Base-by-base conservation (phyloP, 2,113 vertebrate species). In the Chamaetylas fuelleborni region DNA sequence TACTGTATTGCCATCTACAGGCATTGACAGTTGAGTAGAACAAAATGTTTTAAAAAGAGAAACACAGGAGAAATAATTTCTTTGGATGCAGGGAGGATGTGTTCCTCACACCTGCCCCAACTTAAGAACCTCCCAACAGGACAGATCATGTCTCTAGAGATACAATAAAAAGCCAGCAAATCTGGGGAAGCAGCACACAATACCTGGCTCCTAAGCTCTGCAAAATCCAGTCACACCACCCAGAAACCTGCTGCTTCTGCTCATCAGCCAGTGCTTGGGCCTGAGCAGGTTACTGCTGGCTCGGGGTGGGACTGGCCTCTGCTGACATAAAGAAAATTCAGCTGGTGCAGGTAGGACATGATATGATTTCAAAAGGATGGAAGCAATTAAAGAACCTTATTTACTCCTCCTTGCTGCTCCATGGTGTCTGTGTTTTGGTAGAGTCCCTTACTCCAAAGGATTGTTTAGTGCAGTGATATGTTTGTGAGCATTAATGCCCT, bases 381-480 rank as follows among this genome's bases (percentile, higher is more conserved):
- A 86, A 81, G 26, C 5, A 40, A 67, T 67, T 66, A 40, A 70
- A 70, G 50, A 73, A 47, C 42, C 9, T 60, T 40, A 12, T 8
- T 34, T 60, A 1, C 8, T 62, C 12, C n/a, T 81, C 53, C 56
- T 73, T 57, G n/a, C 43, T 57, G 11, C 34, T 42, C 17, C 12
- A 7, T 22, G 17, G 14, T 61, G 62, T 40, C 26, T 72, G 31
- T 34, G 23, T 69, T 36, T 70, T 22, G 31, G 31, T 6, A 8
- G 70, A 53, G 45, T 34, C 25, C 16, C 71, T 71, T 57, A 6
- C 31, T 80, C 48, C 42, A 14, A 18, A 67, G 66, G 6, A 10
- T 7, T 23, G 38, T 43, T 93, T 33, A 34, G 33, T 65, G 26
- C 36, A 18, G 18, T 3, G 4, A 26, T 14, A 2, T 0, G 1